Base-by-base conservation (phyloP, 1,140 invertebrate species). In the Probaryconus sp. region DNA sequence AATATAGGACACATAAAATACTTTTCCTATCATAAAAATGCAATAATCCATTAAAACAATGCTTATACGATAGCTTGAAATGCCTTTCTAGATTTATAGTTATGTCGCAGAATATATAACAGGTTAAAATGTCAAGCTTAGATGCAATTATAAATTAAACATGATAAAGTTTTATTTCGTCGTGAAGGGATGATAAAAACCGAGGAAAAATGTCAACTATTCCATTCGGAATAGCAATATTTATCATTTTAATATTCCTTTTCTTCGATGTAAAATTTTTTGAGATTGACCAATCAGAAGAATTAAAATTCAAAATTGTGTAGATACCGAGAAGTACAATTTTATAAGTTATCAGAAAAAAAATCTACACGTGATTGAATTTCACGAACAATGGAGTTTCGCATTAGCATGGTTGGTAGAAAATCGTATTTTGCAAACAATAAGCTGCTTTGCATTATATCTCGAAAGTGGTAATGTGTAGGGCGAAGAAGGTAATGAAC, bases 361-460 rank as follows among this genome's bases (percentile, higher is more conserved):
- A 58, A 18, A 20, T 73, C 61, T 61, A 48, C 55, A 67, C 48
- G 48, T 55, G 55, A 42, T 63, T 42, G 50, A 55, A 61, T 56
- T 67, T 50, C 50, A 42, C 35, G 43, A 67, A 67, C 63, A 73
- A 73, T 65, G 13, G 30, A 10, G 20, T 73, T 65, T 65, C 58
- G 48, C 69, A 73, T 63, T 37, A 10, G n/a, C 20, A 42, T 45
- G 43, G 56, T 21, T 2, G 16, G 11, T 63, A 56, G 50, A 71
- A 64, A 71, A 64, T 65, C 21, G 45, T 65, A 16, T 55, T 73
- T 65, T 73, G 61, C 69, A 73, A 65, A 73, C 61, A 73, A 73
- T 73, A 67, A 51, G 33, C 69, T 61, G 47, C 26, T 65, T 67
- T 65, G 60, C 58, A 71, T 64, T 71, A n/a, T n/a, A 71, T 64